Evolutionary conservation across 2,888 invertebrate genomes (phyloP).

Genomic region (Drosophila austrosaltans): DNA sequence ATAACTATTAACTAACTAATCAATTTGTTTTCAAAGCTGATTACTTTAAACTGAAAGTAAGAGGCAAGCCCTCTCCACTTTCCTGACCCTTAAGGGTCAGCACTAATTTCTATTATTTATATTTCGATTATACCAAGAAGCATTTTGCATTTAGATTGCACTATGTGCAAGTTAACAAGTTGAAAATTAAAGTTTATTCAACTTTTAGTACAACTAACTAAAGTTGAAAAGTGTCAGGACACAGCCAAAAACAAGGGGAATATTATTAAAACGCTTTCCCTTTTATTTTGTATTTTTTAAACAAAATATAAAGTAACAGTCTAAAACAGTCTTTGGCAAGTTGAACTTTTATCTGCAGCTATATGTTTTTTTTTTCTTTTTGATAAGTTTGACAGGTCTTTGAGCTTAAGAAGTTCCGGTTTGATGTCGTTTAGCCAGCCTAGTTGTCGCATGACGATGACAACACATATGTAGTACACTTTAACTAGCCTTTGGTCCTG

Average conservation of each 20-base stretch:
- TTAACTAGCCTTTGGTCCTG: slow-evolving; percentile 13
- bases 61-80: too few relatives aligned
- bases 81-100: too few relatives aligned
- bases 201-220: neutral
- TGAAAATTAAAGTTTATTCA: neutral
- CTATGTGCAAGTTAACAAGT: neutral
- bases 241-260: neutral
- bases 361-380: neutral
- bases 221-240: neutral
- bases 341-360: neutral
- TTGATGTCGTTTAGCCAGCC: slow-evolving; percentile 29
- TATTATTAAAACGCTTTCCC: neutral
- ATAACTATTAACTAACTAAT: too few relatives aligned
- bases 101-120: too few relatives aligned
- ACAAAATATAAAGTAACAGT: too few relatives aligned
- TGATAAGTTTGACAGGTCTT: slow-evolving; percentile 32
- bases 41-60: too few relatives aligned
- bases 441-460: slow-evolving; percentile 32
- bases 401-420: slow-evolving; percentile 39
- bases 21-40: too few relatives aligned
- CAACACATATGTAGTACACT: slow-evolving; percentile 3
- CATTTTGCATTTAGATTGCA: too few relatives aligned
- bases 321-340: too few relatives aligned
- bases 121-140: too few relatives aligned
- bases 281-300: too few relatives aligned